These are phyloP conservation scores for Tamias sibiricus DNA, from an alignment of 2,113 vertebrate genomes.

Conservation along the genomic window DNA sequence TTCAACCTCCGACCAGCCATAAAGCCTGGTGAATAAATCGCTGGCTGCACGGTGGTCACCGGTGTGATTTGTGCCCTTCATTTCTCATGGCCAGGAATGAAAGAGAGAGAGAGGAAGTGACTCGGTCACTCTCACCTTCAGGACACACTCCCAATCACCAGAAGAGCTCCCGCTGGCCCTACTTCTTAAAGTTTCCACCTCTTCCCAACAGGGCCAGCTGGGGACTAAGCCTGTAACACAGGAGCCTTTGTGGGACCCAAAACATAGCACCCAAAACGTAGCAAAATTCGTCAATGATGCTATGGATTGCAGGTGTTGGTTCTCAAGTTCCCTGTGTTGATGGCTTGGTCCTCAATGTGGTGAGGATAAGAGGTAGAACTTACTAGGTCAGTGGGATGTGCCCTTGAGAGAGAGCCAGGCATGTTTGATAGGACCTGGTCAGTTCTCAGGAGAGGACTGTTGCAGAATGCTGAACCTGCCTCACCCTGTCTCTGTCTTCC, in stretches of 20 bases:
- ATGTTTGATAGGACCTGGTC: neutral
- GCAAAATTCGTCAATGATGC: too few relatives aligned
- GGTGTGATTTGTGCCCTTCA: too few relatives aligned
- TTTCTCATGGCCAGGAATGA: neutral
- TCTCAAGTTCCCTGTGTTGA: neutral
- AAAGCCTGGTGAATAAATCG: too few relatives aligned
- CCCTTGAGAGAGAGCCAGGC: neutral
- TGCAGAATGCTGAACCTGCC: neutral
- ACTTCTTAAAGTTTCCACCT: neutral
- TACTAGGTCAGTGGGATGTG: neutral
- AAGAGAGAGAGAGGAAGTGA: too few relatives aligned
- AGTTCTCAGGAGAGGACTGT: too few relatives aligned
- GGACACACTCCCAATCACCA: too few relatives aligned
- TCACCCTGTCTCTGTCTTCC: neutral
- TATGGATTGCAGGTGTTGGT: neutral
- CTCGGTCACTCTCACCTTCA: too few relatives aligned
- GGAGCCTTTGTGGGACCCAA: neutral
- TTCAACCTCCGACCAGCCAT: too few relatives aligned
- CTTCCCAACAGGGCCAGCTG: neutral
- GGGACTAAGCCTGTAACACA: neutral
- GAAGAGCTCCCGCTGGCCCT: neutral
- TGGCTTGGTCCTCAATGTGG: neutral
- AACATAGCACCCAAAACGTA: too few relatives aligned
- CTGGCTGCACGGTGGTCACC: too few relatives aligned
- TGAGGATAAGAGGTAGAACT: too few relatives aligned